A percentile compares a stretch with the other conserved stretches of the same genome.
Evolutionary conservation across 2,888 invertebrate species (phyloP).

Genomic region (Cylloceria caligata): DNA sequence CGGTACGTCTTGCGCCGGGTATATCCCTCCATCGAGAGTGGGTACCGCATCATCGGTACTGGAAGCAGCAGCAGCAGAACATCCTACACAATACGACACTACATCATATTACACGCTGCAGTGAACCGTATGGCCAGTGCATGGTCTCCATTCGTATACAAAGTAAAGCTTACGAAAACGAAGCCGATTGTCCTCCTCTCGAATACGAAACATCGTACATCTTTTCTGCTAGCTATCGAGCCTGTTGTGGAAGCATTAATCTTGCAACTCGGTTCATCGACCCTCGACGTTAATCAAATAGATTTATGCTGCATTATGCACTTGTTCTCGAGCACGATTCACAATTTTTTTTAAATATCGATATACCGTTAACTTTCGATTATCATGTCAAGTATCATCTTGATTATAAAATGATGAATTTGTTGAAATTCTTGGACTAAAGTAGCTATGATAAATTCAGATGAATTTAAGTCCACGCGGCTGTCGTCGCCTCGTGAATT

Average conservation of each 20-base stretch:
- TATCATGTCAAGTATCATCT: neutral
- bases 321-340: slow-evolving; percentile 8
- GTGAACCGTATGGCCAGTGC: slow-evolving; percentile 74
- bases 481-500: slow-evolving; percentile 4
- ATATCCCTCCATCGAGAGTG: slow-evolving; percentile 62
- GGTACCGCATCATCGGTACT: slow-evolving; percentile 45
- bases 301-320: slow-evolving; percentile 42
- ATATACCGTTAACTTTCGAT: neutral
- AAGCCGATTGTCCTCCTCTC: slow-evolving; percentile 69
- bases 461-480: neutral
- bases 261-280: slow-evolving; percentile 43
- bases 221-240: slow-evolving; percentile 29
- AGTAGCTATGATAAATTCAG: neutral
- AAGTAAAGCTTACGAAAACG: slow-evolving; percentile 64
- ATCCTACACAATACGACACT: slow-evolving; percentile 72
- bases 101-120: slow-evolving; percentile 78
- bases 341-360: neutral
- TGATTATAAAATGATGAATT: neutral
- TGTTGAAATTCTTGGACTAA: neutral
- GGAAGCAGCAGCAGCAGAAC: slow-evolving; percentile 60
- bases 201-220: slow-evolving; percentile 29
- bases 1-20: slow-evolving; percentile 77
- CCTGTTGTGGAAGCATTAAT: slow-evolving; percentile 47
- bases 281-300: slow-evolving; percentile 36
- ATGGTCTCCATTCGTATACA: slow-evolving; percentile 29